phyloP scores from a whole-genome alignment of 2,797 vertebrate genomes.

The Echiichthys vipera region DNA sequence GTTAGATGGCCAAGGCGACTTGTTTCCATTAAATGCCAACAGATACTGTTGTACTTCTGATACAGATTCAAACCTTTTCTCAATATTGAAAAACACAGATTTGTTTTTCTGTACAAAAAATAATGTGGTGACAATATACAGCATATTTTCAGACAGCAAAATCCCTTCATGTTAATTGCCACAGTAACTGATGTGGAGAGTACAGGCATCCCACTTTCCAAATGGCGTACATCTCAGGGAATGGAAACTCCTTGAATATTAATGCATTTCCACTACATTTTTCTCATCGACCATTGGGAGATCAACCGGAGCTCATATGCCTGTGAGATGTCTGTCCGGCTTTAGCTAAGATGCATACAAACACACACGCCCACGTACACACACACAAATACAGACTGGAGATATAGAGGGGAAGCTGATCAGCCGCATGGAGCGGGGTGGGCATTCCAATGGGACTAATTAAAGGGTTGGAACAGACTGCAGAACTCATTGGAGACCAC shows the following conservation, averaged over 20 bases:
- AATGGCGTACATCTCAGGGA: slow-evolving; percentile 55
- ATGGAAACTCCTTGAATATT: slow-evolving; percentile 71
- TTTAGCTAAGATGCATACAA: slow-evolving; percentile 61
- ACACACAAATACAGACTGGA: slow-evolving; percentile 52
- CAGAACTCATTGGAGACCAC: slow-evolving; percentile 71
- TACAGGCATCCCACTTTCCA: slow-evolving; percentile 45
- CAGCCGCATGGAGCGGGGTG: slow-evolving; percentile 65
- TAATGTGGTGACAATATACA: neutral
- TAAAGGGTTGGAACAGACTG: slow-evolving; percentile 84
- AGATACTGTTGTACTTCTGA: no score
- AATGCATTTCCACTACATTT: slow-evolving; percentile 69
- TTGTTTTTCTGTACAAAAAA: neutral
- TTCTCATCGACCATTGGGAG: slow-evolving; percentile 60
- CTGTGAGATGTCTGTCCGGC: slow-evolving; percentile 70
- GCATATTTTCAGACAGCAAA: slow-evolving; percentile 26
- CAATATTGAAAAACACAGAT: neutral
- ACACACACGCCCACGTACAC: slow-evolving; percentile 25
- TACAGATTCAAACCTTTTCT: slow-evolving; percentile 3
- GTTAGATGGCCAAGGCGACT: no score
- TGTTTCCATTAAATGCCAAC: no score
- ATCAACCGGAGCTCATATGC: slow-evolving; percentile 62
- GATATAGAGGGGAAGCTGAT: slow-evolving; percentile 75
- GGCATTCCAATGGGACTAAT: slow-evolving; percentile 88
- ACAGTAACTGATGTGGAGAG: slow-evolving; percentile 33
- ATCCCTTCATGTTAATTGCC: slow-evolving; percentile 44